Conservation (phyloP, 2,113 vertebrate species). For the Narcine bancroftii region DNA sequence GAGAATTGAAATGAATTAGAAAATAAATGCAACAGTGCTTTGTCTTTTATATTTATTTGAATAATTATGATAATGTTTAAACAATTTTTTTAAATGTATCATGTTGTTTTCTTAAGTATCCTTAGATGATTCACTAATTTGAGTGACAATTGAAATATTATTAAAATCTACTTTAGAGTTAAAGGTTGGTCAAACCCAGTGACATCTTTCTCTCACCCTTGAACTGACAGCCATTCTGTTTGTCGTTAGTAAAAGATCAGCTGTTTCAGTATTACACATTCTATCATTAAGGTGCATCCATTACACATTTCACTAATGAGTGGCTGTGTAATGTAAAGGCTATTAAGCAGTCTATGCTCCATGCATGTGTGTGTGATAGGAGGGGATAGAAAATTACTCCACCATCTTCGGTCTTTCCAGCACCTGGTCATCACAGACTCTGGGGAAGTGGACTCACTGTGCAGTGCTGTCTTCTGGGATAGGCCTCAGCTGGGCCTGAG, state of each 20-base stretch:
- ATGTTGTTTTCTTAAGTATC: neutral
- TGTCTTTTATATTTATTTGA: neutral
- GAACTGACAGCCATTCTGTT: conserved; percentile 55
- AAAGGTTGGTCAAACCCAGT: conserved; percentile 43
- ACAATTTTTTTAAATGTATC: neutral
- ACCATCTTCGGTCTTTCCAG: conserved; percentile 54
- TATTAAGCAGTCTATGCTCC: conserved; percentile 48
- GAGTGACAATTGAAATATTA: neutral
- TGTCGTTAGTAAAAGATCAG: conserved; percentile 59
- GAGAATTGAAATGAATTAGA: neutral
- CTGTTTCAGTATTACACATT: conserved; percentile 58
- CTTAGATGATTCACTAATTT: neutral
- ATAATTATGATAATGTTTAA: neutral
- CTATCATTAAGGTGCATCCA: conserved; percentile 57
- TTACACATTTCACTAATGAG: conserved; percentile 67
- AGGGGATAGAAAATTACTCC: conserved; percentile 66
- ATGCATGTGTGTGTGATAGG: conserved; percentile 58
- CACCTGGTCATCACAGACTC: conserved; percentile 75
- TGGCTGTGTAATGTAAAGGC: conserved; percentile 64
- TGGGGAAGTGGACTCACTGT: conserved; percentile 53
- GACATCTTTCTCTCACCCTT: conserved; percentile 59
- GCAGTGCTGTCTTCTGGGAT: conserved; percentile 56
- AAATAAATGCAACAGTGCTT: neutral
- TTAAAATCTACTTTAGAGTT: neutral
- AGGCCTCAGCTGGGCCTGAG: conserved; percentile 72